A percentile compares a stretch with the other conserved stretches of the same genome.
Conservation (phyloP, 1,140 invertebrate genomes). For the Saccostrea echinata region DNA sequence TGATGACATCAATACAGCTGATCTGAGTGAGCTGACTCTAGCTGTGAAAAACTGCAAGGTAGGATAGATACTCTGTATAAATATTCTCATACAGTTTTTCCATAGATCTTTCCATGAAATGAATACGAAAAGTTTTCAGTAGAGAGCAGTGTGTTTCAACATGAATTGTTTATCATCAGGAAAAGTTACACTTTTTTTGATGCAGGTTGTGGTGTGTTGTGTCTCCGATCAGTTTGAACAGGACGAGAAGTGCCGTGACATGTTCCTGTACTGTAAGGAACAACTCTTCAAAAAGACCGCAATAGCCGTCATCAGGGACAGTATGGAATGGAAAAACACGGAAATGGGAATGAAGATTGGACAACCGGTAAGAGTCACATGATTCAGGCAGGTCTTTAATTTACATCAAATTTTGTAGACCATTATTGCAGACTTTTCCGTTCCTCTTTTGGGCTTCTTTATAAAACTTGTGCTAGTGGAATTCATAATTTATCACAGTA, state of each 20-base stretch:
- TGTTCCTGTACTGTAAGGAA: constrained; percentile 73
- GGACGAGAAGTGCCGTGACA: constrained; percentile 67
- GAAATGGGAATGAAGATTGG: constrained; percentile 69
- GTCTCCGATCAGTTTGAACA: constrained; percentile 75
- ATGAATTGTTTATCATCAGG: too few species aligned
- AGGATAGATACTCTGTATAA: neutral
- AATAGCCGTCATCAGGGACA: constrained; percentile 69
- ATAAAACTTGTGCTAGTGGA: too few species aligned
- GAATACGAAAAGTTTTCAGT: too few species aligned
- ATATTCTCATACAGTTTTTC: neutral
- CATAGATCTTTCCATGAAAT: too few species aligned
- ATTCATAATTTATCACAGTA: too few species aligned
- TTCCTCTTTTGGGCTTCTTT: too few species aligned
- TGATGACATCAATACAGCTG: neutral
- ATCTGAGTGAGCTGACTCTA: constrained; percentile 21
- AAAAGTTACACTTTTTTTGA: neutral
- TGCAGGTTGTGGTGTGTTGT: constrained; percentile 69
- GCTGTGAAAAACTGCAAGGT: constrained; percentile 41
- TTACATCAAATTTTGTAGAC: too few species aligned
- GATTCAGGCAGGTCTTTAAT: too few species aligned
- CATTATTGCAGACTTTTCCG: too few species aligned
- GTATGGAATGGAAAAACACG: constrained; percentile 70
- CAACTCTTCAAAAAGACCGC: constrained; percentile 72
- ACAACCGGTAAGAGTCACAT: constrained; percentile 43
- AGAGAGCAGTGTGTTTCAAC: too few species aligned